Evolutionary conservation across 2,113 vertebrate species (phyloP), one percentile per base, ranked within the genome.

Genomic region (Gavia stellata): DNA sequence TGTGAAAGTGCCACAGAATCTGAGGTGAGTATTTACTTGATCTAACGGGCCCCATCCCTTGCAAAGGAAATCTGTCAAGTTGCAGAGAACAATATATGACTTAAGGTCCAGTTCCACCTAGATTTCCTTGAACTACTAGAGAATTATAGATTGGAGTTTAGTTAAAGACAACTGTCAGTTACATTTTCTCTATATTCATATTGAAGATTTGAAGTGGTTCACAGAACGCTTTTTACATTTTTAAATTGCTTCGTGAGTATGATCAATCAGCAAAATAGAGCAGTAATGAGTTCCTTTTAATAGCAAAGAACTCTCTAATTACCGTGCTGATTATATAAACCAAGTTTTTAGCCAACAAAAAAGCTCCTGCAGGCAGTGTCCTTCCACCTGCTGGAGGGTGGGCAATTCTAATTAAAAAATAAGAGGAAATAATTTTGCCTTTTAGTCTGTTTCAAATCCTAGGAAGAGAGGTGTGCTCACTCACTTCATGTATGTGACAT

Each of bases 251-350:
- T 97, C 88, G 81, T 91, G 82, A 97, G 87, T 94, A 85, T 88
- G 91, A 97, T 98, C 97, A 96, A 92, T 98, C 96, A 96, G 90
- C 77, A 96, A 96, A 92, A 91, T 97, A 93, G 92, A 95, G 94
- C 92, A 97, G 90, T 97, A 98, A 98, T 98, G 95, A 98, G 94
- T 88, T 98, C 81, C 78, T 95, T 97, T 96, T 96, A 96, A 97
- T 97, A 94, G 91, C 75, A 96, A 93, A 92, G 94, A 91, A 80
- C 62, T 96, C 79, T 61, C 96, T 98, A 98, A 97, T 98, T 98
- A 96, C 94, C 86, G 92, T 88, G 61, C 96, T 97, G 96, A 97
- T 98, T 97, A 94, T n/a, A 9, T 82, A 93, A 97, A 96, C 91
- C 59, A 88, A 80, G n/a, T 86, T 97, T 97, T 91, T 96, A 94